These are phyloP conservation scores for Echinops telfairi DNA, from an alignment of 2,113 vertebrate genomes.

Conservation along the genomic window DNA sequence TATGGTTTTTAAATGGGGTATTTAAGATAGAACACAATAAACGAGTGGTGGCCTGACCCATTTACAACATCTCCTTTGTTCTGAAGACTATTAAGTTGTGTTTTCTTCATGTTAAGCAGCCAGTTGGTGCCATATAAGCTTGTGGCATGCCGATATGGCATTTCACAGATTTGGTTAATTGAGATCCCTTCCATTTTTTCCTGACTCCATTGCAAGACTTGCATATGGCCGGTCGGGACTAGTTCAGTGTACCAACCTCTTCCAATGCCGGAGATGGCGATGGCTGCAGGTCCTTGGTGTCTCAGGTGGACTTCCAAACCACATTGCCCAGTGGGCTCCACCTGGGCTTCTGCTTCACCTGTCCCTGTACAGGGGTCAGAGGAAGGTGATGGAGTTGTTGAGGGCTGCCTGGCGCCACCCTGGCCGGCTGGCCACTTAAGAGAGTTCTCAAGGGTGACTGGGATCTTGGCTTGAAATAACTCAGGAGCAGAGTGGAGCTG, in stretches of 20 bases:
- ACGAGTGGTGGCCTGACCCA: not conserved
- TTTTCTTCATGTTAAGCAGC: not conserved
- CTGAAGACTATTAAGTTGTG: not conserved
- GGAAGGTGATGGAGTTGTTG: constrained; percentile 32
- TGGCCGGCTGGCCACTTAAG: constrained; percentile 54
- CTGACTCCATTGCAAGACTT: not conserved
- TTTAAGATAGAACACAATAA: not conserved
- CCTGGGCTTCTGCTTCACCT: not conserved
- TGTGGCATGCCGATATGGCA: not conserved
- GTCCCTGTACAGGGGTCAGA: constrained; percentile 45
- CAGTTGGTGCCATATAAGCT: not conserved
- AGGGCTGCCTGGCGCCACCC: constrained; percentile 75
- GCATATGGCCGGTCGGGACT: not conserved
- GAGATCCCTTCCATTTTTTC: not conserved
- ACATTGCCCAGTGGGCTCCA: not conserved
- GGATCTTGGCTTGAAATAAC: constrained; percentile 78
- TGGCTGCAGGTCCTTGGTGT: not conserved
- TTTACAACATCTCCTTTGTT: not conserved
- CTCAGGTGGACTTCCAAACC: not conserved
- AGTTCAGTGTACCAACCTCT: not conserved
- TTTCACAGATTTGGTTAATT: not conserved
- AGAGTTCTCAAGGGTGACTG: constrained; percentile 60
- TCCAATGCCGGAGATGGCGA: not conserved
- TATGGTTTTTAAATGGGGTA: not conserved
- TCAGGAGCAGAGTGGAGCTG: constrained; percentile 2